phyloP scores from a whole-genome alignment of 2,888 invertebrate species.

The Amphimallon solstitiale region DNA sequence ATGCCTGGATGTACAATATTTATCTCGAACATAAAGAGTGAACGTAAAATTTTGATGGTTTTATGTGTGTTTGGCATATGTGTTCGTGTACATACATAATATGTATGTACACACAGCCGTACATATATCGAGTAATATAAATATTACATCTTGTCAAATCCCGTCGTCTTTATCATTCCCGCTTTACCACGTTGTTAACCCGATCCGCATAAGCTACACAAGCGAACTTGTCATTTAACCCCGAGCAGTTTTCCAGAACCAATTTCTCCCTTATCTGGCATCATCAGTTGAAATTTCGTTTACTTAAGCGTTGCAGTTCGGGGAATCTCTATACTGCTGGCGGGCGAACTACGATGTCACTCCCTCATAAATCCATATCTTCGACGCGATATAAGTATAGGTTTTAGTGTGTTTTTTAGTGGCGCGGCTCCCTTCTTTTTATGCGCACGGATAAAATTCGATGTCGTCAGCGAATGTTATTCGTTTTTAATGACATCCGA shows the following conservation, averaged over 20 bases:
- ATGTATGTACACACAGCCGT: no score
- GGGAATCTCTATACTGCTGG: not conserved
- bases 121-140: not conserved
- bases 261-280: not conserved
- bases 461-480: no score
- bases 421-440: no score
- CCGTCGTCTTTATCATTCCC: not conserved
- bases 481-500: no score
- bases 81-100: no score
- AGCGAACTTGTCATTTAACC: not conserved
- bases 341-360: not conserved
- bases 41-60: constrained; percentile 7
- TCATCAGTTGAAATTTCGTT: constrained; percentile 16
- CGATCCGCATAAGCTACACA: constrained; percentile 22
- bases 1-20: not conserved
- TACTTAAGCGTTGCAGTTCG: constrained; percentile 9
- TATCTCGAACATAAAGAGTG: not conserved
- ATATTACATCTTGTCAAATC: not conserved
- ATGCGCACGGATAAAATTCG: no score
- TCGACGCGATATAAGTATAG: no score
- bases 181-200: constrained; percentile 13
- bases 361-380: not conserved
- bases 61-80: no score
- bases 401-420: no score
- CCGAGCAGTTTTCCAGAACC: constrained; percentile 10